Conservation (phyloP, 2,797 vertebrate genomes). For the Sparidentex hasta region DNA sequence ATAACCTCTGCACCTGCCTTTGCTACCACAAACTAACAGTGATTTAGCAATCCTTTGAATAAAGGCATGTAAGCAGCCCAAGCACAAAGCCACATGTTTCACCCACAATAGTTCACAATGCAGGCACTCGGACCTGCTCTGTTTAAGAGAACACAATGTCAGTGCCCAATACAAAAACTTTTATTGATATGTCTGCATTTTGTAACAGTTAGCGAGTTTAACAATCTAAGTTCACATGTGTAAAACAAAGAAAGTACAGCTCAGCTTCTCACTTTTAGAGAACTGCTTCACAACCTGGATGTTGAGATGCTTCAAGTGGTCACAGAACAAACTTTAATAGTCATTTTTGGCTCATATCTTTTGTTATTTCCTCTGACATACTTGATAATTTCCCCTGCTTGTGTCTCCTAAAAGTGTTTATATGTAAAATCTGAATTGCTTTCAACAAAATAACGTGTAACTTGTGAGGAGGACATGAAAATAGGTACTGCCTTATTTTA, state of each 20-base stretch:
- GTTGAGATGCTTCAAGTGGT: neutral
- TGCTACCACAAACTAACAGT: slow-evolving; percentile 35
- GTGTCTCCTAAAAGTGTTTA: too few relatives aligned
- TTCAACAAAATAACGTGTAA: too few relatives aligned
- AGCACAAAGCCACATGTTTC: slow-evolving; percentile 6
- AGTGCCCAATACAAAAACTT: neutral
- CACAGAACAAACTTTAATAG: neutral
- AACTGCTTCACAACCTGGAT: too few relatives aligned
- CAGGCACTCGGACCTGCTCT: neutral
- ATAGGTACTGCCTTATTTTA: too few relatives aligned
- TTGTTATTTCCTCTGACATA: neutral
- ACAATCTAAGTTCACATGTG: too few relatives aligned
- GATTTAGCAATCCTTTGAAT: slow-evolving; percentile 52
- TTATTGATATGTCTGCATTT: neutral
- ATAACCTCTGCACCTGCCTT: slow-evolving; percentile 58
- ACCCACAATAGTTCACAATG: neutral
- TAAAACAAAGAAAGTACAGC: too few relatives aligned
- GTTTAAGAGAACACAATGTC: neutral
- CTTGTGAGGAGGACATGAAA: too few relatives aligned
- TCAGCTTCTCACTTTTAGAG: too few relatives aligned
- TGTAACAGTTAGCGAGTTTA: neutral
- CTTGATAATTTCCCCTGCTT: too few relatives aligned
- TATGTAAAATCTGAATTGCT: too few relatives aligned
- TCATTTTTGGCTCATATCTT: neutral
- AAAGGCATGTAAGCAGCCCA: slow-evolving; percentile 29